phyloP scores from a whole-genome alignment of 2,797 vertebrate genomes.

The Brachyalestes nurse region DNA sequence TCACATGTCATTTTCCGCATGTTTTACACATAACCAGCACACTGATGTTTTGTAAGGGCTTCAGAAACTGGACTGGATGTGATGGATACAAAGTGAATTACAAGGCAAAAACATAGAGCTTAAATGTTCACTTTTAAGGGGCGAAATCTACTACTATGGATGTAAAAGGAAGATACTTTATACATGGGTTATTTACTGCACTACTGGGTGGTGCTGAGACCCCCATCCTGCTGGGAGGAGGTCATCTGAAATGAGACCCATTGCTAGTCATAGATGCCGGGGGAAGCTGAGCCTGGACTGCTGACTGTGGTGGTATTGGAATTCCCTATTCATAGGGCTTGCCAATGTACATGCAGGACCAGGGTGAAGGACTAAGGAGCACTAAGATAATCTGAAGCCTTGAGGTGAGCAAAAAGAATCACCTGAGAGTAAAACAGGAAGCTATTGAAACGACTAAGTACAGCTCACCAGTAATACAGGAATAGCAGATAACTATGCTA shows the following conservation, averaged over 20 bases:
- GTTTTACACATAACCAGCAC: neutral
- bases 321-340: conserved; percentile 76
- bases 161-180: conserved; percentile 8
- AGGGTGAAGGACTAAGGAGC: conserved; percentile 9
- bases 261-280: conserved; percentile 64
- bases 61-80: conserved; percentile 11
- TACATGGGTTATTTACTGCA: conserved; percentile 41
- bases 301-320: conserved; percentile 72
- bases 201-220: conserved; percentile 15
- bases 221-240: conserved; percentile 54
- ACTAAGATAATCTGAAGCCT: neutral
- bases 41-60: neutral
- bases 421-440: conserved; percentile 1
- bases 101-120: neutral
- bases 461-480: neutral
- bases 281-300: conserved; percentile 69
- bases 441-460: neutral
- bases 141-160: neutral
- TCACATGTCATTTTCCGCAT: neutral
- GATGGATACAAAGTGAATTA: neutral
- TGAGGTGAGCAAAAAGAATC: neutral
- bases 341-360: conserved; percentile 45
- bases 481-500: neutral
- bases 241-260: conserved; percentile 73
- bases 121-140: neutral